phyloP scores from a whole-genome alignment of 2,113 vertebrate species.

The Ammospiza caudacuta region DNA sequence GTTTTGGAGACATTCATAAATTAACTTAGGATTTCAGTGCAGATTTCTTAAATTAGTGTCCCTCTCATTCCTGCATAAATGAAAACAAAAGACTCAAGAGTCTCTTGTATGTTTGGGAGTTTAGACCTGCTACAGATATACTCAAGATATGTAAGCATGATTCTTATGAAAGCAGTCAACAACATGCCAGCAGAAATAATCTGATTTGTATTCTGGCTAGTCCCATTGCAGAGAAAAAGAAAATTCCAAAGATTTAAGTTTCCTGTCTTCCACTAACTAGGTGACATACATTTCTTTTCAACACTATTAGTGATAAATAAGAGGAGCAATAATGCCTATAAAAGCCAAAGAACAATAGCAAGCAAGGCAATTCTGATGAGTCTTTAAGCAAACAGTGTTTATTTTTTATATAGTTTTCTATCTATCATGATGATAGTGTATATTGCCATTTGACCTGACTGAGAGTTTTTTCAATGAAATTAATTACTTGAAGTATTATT shows the following conservation, averaged over 20 bases:
- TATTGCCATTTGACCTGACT: not conserved
- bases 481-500: not conserved
- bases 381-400: not conserved
- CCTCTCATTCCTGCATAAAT: not conserved
- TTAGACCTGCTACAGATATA: not conserved
- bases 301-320: not conserved
- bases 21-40: not conserved
- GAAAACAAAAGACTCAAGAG: not conserved
- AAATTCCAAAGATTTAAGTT: not conserved
- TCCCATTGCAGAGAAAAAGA: not conserved
- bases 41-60: not conserved
- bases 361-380: not conserved
- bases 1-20: not conserved
- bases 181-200: not conserved
- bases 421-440: not conserved
- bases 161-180: not conserved
- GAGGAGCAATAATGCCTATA: slow-evolving; percentile 8
- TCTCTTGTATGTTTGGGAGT: not conserved
- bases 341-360: slow-evolving; percentile 37
- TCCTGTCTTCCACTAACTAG: not conserved
- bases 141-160: not conserved
- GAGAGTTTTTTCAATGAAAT: not conserved
- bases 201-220: not conserved
- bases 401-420: not conserved
- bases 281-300: not conserved